Conservation (phyloP, 2,113 vertebrate genomes). For the Pipa parva region DNA sequence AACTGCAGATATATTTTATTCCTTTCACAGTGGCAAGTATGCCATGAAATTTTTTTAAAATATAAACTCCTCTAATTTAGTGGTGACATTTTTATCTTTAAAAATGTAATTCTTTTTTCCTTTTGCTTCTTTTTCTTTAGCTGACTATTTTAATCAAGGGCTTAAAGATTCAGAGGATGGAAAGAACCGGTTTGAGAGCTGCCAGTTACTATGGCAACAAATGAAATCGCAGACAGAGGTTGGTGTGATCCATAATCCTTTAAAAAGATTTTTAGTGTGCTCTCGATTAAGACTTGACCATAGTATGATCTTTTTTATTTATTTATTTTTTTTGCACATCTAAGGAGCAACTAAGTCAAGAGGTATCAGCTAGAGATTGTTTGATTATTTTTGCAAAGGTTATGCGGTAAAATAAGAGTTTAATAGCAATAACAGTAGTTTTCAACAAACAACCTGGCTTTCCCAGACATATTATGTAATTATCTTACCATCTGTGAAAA, state of each 20-base stretch:
- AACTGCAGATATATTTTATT: too few relatives aligned
- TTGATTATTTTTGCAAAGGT: not conserved
- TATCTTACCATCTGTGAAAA: too few relatives aligned
- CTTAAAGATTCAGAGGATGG: constrained; percentile 58
- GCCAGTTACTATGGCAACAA: constrained; percentile 74
- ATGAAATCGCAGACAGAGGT: constrained; percentile 83
- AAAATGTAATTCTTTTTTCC: too few relatives aligned
- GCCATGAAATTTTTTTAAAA: not conserved
- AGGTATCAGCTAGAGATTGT: too few relatives aligned
- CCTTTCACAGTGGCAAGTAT: too few relatives aligned
- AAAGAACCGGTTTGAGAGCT: constrained; percentile 68
- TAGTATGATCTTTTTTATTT: not conserved
- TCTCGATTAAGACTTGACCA: not conserved
- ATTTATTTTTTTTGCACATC: too few relatives aligned
- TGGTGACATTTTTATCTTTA: not conserved
- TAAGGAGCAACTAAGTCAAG: too few relatives aligned
- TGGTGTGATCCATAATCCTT: constrained; percentile 40
- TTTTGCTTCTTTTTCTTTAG: constrained; percentile 57
- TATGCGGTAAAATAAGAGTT: not conserved
- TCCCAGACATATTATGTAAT: too few relatives aligned
- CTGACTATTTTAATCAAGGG: constrained; percentile 59
- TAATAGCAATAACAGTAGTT: too few relatives aligned
- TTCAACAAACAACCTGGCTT: too few relatives aligned
- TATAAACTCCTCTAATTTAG: not conserved
- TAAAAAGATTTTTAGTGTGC: not conserved